Evolutionary conservation across 2,797 vertebrate genomes (phyloP), one percentile per base, ranked within the genome.

Genomic region (Harpagifer antarcticus): DNA sequence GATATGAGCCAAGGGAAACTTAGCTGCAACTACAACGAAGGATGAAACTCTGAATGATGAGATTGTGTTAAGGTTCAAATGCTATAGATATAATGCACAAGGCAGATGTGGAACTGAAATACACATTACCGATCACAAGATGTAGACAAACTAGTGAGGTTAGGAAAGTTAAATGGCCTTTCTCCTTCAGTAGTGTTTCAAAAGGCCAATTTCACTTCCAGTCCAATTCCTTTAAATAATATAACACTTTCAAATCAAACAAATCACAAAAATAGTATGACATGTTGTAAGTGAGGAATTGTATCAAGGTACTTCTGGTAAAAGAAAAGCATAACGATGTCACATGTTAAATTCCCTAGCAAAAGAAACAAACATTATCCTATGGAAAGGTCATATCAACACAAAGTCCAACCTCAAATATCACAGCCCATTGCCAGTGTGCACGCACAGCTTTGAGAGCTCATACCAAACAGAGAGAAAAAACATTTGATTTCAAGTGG

Each of bases 371-470:
- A 49, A 84, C 65, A 8, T 70, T 74, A 88, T 87, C 68, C 43
- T 56, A 76, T 88, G 74, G 71, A 91, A 93, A 92, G 86, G 83
- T 91, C 88, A 88, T 27, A 82, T 79, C 79, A 77, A 44, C 73
- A 79, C 33, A 55, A 74, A 87, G 85, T 79, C 78, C 65, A 82
- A 79, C 86, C 58, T 88, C 68, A 79, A 86, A 88, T 84, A 90
- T 79, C 83, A 87, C 79, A 75, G 77, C 37, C 52, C 58, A 19
- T 43, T 58, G 58, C 54, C 68, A 54, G 55, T 48, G 2, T 61
- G 60, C 44, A 44, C 61, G 61, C 49, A 4, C 14, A 61, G 67
- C 40, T 56, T 71, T 45, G n/a, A 75, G 50, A 76, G 45, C 60
- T 54, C 33, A 9, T 0, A 4, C 43, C 48, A 81, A 71, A 71